Base-by-base conservation (phyloP, 1,140 invertebrate genomes). In the Subanguina moxae region DNA sequence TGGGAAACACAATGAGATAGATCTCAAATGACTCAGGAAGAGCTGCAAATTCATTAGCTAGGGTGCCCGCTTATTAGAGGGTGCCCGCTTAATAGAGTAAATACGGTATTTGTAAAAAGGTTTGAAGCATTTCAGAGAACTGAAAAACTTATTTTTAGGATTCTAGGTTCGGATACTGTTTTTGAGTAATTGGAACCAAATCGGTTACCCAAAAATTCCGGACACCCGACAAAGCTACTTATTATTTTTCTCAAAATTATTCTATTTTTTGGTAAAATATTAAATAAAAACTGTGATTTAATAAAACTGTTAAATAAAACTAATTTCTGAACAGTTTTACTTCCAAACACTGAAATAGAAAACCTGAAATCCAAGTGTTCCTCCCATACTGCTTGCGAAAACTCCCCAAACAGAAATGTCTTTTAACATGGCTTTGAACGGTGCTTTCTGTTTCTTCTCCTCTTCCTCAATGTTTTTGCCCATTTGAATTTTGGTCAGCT, bases 361-460 rank as follows among this genome's bases (percentile, higher is more conserved):
- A 77, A 46, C 38, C 43, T 38, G 65, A 38, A 78, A 75, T 38
- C 62, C 62, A 15, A 75, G n/a, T 19, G 58, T 43, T 19, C 19
- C 58, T 3, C 58, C 45, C 11, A 75, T 74, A 38, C 25, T 57
- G n/a, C 58, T 64, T 23, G 63, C 78, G 58, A 72, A 42, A 7
- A 72, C 57, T 13, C 56, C 57, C 64, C 62, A 67, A 27, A 65
- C 23, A 11, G 38, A 28, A 3, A 21, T 19, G 32, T 72, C 8
- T 1, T 23, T 72, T 15, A 71, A 23, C 52, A 74, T 74, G 17
- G 25, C 46, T 25, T 27, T 43, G 38, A 65, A 76, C 17, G 68
- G 65, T 21, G 68, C 64, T 43, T 70, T 57, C n/a, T 48, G 45
- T 15, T 62, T 64, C 17, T 45, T 43, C 1, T 62, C 56, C 9